Evolutionary conservation across 2,797 vertebrate species (phyloP).

Genomic region (Gallinago nigripennis): DNA sequence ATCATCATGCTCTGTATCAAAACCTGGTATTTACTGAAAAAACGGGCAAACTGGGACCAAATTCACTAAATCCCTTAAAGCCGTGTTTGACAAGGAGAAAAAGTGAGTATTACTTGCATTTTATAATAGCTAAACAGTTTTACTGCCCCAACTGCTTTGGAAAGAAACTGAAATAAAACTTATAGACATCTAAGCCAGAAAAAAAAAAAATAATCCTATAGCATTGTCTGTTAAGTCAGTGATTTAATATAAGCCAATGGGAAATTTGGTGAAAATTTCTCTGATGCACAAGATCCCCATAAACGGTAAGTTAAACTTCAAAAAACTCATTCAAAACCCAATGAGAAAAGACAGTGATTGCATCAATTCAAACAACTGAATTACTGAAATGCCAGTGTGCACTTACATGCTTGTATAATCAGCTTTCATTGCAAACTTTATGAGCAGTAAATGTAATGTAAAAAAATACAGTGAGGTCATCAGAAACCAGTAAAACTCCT

Average conservation of each 20-base stretch:
- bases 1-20: not conserved
- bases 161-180: not conserved
- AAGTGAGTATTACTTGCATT: not conserved
- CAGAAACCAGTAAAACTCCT: not conserved
- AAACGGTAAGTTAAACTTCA: not conserved
- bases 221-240: not conserved
- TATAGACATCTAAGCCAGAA: not conserved
- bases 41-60: not conserved
- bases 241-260: not conserved
- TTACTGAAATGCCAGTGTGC: not conserved
- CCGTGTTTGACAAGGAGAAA: not conserved
- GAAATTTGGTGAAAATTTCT: not conserved
- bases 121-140: not conserved
- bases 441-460: not conserved
- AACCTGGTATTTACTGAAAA: accelerated
- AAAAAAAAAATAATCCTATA: not conserved
- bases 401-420: not conserved
- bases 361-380: not conserved
- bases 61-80: not conserved
- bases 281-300: not conserved
- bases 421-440: not conserved
- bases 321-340: not conserved
- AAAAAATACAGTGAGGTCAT: not conserved
- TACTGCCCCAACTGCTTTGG: not conserved
- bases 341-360: not conserved